A percentile compares a stretch with the other conserved stretches of the same genome.
These are phyloP conservation scores for Pempheris klunzingeri DNA, from an alignment of 2,797 vertebrate species.

Conservation along the genomic window DNA sequence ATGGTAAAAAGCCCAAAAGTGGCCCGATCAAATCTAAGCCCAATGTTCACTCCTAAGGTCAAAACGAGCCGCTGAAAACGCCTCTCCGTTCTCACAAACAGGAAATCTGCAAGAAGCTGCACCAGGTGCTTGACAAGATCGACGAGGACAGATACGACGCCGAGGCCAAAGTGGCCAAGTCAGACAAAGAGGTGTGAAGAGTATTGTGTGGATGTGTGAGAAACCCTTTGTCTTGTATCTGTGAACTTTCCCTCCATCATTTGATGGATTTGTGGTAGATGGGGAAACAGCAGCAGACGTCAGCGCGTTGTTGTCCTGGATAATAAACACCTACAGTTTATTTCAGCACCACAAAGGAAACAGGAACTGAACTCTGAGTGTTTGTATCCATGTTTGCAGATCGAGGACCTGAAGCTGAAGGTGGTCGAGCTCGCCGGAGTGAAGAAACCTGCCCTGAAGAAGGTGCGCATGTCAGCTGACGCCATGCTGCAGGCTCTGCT, in stretches of 20 bases:
- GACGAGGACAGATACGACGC: constrained; percentile 67
- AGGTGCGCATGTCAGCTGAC: constrained; percentile 97
- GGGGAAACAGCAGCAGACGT: too few species aligned
- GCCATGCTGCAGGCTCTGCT: constrained; percentile 96
- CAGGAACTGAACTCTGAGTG: neutral
- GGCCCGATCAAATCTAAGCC: neutral
- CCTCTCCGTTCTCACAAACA: constrained; percentile 6
- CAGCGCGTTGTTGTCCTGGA: too few species aligned
- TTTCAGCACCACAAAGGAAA: too few species aligned
- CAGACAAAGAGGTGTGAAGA: constrained; percentile 60
- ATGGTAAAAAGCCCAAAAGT: constrained; percentile 53
- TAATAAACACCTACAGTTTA: too few species aligned
- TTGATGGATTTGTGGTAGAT: too few species aligned
- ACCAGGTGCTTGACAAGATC: constrained; percentile 54
- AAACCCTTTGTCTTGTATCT: neutral
- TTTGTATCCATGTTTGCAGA: constrained; percentile 76
- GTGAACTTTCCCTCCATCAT: too few species aligned
- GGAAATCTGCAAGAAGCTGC: constrained; percentile 68
- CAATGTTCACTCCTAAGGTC: too few species aligned
- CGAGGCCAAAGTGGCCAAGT: constrained; percentile 55
- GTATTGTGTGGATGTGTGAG: neutral
- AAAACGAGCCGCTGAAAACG: neutral
- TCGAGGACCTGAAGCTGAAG: constrained; percentile 94
- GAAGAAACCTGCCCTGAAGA: constrained; percentile 93
- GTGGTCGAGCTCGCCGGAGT: constrained; percentile 94